phyloP scores from a whole-genome alignment of 1,140 invertebrate genomes.

The Himalopsyche phryganea region DNA sequence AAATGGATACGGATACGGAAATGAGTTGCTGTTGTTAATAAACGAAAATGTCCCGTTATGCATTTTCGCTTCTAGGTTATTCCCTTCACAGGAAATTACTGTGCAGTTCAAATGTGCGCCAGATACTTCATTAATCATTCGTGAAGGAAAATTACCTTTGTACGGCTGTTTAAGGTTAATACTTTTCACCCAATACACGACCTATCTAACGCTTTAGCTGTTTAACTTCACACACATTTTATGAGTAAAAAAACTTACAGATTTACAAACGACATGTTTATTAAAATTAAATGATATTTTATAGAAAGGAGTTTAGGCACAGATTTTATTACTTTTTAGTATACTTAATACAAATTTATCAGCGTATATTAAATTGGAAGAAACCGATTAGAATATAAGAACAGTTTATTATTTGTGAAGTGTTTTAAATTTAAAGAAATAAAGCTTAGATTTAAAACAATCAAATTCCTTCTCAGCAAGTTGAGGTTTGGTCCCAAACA shows the following conservation, averaged over 20 bases:
- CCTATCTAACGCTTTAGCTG: too few relatives aligned
- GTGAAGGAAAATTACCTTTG: neutral
- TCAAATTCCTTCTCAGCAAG: neutral
- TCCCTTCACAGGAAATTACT: neutral
- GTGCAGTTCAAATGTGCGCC: neutral
- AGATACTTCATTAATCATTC: conserved; percentile 12
- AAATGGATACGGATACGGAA: conserved; percentile 44
- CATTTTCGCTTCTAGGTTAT: conserved; percentile 20
- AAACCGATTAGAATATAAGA: conserved; percentile 26
- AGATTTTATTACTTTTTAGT: conserved; percentile 32
- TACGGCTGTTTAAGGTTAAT: neutral
- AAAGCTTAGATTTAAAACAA: neutral
- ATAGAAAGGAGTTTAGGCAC: conserved; percentile 27
- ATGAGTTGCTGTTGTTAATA: conserved; percentile 28
- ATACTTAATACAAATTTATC: conserved; percentile 1
- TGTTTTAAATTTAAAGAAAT: neutral
- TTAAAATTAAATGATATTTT: conserved; percentile 14
- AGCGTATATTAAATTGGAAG: conserved; percentile 13
- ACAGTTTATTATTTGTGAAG: conserved; percentile 8
- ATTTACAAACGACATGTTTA: conserved; percentile 9
- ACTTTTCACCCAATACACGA: neutral
- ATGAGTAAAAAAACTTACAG: neutral
- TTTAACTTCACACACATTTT: too few relatives aligned
- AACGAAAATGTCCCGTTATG: conserved; percentile 28
- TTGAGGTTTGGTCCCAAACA: conserved; percentile 7